Evolutionary conservation across 2,113 vertebrate genomes (phyloP), one percentile per base, ranked within the genome.

Genomic region (Corydoras maculifer): DNA sequence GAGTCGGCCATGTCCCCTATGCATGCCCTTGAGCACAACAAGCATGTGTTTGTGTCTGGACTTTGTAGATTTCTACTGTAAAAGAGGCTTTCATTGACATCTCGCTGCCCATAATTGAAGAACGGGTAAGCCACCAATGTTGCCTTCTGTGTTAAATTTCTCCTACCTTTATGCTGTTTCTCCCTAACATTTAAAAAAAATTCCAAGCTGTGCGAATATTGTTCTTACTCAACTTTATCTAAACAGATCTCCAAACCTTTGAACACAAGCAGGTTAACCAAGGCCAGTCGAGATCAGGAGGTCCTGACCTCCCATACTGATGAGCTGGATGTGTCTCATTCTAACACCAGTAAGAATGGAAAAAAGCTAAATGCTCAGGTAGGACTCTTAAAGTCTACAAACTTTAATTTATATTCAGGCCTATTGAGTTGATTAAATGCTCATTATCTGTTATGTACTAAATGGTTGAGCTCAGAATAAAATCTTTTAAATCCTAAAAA

Each of bases 61-160:
- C 81, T 76, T 74, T 80, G 72, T 70, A 99, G 97, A 95, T 98
- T 83, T 98, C 94, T 53, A 93, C 89, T 9, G 92, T 97, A 78
- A 97, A 94, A 79, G 97, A 99, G 86, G 93, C 95, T 75, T 99
- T 99, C 82, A 96, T 98, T 83, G 96, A 99, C 87, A 94, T 98
- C 87, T 99, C 96, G 72, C 90, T 99, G 82, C 97, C 96, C 81
- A 97, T 99, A 81, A 94, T 95, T 83, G 96, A 99, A 85, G 97
- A 98, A 84, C 87, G 97, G 92, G 96, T 99, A 87, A 97, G 95
- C 65, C 29, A 55, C 68, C 14, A 25, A 14, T 48, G 11, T 5
- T 4, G 3, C 4, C 13, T 51, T n/a, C n/a, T 29, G 50, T 29
- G 50, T n/a, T 61, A 7, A 32, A 2, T 14, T 9, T 3, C 13